These are phyloP conservation scores for Hetaerina titia DNA, from an alignment of 2,888 invertebrate genomes.

Conservation along the genomic window DNA sequence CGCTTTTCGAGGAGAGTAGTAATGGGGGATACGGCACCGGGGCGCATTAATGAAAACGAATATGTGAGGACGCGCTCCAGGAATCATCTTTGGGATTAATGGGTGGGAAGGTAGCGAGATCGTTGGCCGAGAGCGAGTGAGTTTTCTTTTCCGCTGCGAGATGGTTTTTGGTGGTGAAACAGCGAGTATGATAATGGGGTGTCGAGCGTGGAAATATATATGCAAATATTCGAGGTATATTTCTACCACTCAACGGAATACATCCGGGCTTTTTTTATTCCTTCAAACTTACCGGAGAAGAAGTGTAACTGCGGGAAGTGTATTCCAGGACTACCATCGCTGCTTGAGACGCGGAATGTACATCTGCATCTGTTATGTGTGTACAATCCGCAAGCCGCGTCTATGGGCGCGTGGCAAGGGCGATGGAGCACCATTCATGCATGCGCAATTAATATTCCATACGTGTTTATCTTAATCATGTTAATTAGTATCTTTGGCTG, in stretches of 20 bases:
- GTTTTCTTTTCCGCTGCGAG: neutral
- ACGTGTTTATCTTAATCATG: too few relatives aligned
- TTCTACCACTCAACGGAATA: neutral
- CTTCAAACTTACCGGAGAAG: neutral
- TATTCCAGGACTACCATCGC: neutral
- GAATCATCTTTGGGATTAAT: slow-evolving; percentile 58
- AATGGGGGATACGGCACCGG: slow-evolving; percentile 53
- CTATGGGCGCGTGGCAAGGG: too few relatives aligned
- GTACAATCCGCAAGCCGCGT: too few relatives aligned
- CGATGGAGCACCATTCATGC: too few relatives aligned
- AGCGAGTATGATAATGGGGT: neutral
- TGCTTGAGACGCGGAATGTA: neutral
- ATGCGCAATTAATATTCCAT: too few relatives aligned
- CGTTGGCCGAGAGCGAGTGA: neutral
- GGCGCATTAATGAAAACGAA: slow-evolving; percentile 64
- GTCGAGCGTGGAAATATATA: neutral
- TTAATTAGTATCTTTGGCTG: too few relatives aligned
- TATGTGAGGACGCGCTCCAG: slow-evolving; percentile 5
- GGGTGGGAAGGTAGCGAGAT: slow-evolving; percentile 7
- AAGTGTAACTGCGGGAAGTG: neutral
- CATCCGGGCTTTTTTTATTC: neutral
- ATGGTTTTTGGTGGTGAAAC: neutral
- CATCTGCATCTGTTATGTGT: too few relatives aligned
- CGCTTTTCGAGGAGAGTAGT: slow-evolving; percentile 42
- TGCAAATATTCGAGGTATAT: neutral